Evolutionary conservation across 1,140 invertebrate species (phyloP), one percentile per base, ranked within the genome.

Genomic region (Brachionus sp.): DNA sequence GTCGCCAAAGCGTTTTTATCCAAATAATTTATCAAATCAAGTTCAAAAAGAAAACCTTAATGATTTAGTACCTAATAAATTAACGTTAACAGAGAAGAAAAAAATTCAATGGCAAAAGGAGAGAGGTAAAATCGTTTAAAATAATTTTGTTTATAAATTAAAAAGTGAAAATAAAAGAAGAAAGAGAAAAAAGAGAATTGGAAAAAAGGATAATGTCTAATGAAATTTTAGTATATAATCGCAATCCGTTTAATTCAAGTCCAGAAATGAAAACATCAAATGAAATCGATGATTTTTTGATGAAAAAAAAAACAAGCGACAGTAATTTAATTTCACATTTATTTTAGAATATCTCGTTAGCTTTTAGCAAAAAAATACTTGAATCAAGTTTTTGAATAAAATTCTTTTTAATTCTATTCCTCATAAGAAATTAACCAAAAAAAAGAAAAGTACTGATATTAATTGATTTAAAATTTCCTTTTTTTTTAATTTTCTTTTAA

Each of bases 21-120:
- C 25, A n/a, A 33, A 35, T n/a, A 66, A 33, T 66, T 12, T 33
- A 0, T 23, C 64, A 0, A 37, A 70, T 19, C 19, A 23, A 75
- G 12, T 13, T 25, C 42, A 25, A 23, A 35, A 46, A 10, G 39
- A 46, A 12, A 44, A 23, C 9, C 25, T 75, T 19, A 9, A 13
- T 75, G 70, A 75, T 13, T 19, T 29, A 25, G 19, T 57, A 6
- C n/a, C 9, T 2, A 80, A 33, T 19, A 78, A 25, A 23, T 68
- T 87, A 62, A 85, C 86, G 7, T 75, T 88, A 33, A 86, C 85
- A 7, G 88, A 88, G 84, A 86, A 86, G 70, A 88, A 88, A 77
- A 84, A 85, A 46, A 84, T 86, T 7, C 87, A 88, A 83, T 88
- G 88, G 87, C 86, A 86, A 53, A 85, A 68, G 84, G 87, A 88